A percentile compares a stretch with the other conserved stretches of the same genome.
Conservation (phyloP, 1,140 invertebrate species). For the Maniola jurtina region DNA sequence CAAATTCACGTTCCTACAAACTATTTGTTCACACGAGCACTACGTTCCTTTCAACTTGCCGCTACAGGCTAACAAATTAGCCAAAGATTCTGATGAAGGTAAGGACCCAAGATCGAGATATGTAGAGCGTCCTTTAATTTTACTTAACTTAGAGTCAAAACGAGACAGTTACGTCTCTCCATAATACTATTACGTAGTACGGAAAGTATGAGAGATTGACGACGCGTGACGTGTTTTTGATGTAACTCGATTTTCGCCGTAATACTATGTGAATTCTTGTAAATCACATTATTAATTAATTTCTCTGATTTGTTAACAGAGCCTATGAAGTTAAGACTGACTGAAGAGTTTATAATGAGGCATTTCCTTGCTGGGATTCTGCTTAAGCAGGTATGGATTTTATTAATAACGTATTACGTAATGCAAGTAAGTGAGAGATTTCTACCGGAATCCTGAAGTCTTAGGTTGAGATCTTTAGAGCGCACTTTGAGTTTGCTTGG, state of each 20-base stretch:
- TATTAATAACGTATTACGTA: background rate
- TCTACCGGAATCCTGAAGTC: too few species aligned
- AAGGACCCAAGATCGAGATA: background rate
- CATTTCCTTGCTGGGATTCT: constrained; percentile 93
- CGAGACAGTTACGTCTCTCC: too few species aligned
- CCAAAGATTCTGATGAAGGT: constrained; percentile 64
- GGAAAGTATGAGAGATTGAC: too few species aligned
- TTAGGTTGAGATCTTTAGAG: too few species aligned
- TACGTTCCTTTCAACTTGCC: constrained; percentile 94
- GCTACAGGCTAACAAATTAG: constrained; percentile 81
- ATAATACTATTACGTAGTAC: too few species aligned
- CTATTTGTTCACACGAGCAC: constrained; percentile 96
- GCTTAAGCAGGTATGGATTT: constrained; percentile 81
- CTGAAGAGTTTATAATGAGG: constrained; percentile 91
- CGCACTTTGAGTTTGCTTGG: too few species aligned
- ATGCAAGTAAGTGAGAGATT: background rate
- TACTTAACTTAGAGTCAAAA: too few species aligned
- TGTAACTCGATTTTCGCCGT: too few species aligned
- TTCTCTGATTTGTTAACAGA: constrained; percentile 54
- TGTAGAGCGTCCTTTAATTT: too few species aligned
- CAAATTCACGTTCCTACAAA: constrained; percentile 93
- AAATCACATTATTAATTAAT: background rate
- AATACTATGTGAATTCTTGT: background rate
- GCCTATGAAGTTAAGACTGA: constrained; percentile 66
- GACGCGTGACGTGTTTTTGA: too few species aligned